A percentile compares a stretch with the other conserved stretches of the same genome.
Evolutionary conservation across 2,888 invertebrate genomes (phyloP).

Genomic region (Rhimphoctona megacephalus): DNA sequence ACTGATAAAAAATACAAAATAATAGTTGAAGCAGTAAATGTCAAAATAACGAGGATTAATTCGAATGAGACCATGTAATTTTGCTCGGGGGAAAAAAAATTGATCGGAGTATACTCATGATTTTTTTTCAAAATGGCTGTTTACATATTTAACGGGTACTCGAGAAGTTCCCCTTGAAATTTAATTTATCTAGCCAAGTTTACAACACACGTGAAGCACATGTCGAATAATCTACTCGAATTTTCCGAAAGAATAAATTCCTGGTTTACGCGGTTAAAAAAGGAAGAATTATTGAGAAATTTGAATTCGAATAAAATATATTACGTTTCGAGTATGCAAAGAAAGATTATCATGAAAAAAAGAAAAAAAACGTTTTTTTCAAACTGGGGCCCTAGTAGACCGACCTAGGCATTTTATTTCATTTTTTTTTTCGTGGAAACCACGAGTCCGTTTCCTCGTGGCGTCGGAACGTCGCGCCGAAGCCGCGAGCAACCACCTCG

Average conservation of each 20-base stretch:
- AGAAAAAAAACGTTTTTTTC: background rate
- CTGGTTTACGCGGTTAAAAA: background rate
- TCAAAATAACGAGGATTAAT: background rate
- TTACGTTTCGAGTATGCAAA: background rate
- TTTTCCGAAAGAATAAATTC: background rate
- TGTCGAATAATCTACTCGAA: background rate
- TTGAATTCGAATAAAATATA: background rate
- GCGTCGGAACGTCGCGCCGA: conserved; percentile 31
- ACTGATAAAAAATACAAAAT: background rate
- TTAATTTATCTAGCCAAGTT: background rate
- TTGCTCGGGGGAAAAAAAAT: background rate
- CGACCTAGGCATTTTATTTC: conserved; percentile 4
- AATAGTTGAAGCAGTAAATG: background rate
- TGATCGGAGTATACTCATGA: background rate
- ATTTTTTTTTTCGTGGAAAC: background rate
- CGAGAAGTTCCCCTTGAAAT: background rate
- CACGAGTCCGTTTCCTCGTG: conserved; percentile 8
- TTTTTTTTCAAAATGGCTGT: background rate
- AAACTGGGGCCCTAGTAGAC: background rate
- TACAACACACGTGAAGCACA: background rate
- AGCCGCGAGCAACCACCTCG: conserved; percentile 44
- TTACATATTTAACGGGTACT: background rate
- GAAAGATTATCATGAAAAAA: background rate
- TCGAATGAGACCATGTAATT: background rate
- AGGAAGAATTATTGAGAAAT: background rate